Evolutionary conservation across 2,888 invertebrate genomes (phyloP), one percentile per base, ranked within the genome.

Genomic region (Eupeodes latifasciatus): DNA sequence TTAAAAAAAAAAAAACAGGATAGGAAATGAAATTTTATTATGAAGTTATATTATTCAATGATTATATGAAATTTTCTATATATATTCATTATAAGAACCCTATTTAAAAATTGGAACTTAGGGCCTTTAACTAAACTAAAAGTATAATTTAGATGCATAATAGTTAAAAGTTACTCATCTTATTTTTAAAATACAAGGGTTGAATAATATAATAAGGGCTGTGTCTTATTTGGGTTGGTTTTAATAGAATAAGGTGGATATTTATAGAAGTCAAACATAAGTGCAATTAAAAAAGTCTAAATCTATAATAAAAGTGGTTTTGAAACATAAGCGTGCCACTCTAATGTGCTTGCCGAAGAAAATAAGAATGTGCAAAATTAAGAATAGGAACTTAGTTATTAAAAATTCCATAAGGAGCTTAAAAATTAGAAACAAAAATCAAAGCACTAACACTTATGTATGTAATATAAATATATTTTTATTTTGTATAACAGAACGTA

Each of bases 361-460:
- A 76, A 19, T 6, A 66, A 66, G 49, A 59, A 12, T 61, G 67
- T 72, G 72, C 72, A 81, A 57, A 57, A 47, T 27, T 49, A 59
- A 59, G 5, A 57, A 27, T 11, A n/a, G n/a, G 53, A 53, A 16
- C n/a, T 61, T 62, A 80, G 34, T 51, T 44, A 34, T 27, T 27
- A 49, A 53, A 69, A 72, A 79, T 59, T 51, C 83, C 75, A 53
- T 49, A 79, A 19, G 62, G 83, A 82, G 79, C 69, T 53, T 81
- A 67, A 61, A 72, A 40, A 14, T 66, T 36, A 51, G 6, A 27
- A 64, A 64, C 75, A 57, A 72, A 75, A 53, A 44, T 81, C 11
- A 76, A 88, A 81, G 88, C 88, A 67, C 34, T 69, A 78, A 78
- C 81, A 85, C 67, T 72, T 72, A 80, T 83, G 36, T 72, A 80